Conservation (phyloP, 2,797 vertebrate species). For the Pempheris klunzingeri region DNA sequence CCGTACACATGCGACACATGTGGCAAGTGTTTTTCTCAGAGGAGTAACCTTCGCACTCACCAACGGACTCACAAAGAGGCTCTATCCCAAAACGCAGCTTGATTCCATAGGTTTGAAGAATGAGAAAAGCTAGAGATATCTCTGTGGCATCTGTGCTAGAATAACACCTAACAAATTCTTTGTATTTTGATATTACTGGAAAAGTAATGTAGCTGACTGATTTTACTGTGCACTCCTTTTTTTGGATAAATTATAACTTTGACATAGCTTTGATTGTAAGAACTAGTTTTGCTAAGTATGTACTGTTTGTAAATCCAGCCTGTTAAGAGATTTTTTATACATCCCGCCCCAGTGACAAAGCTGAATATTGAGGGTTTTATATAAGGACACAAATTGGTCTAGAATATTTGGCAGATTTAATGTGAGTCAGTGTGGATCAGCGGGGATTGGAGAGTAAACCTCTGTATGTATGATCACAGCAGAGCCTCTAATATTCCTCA, state of each 20-base stretch:
- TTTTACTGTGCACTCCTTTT: conserved; percentile 43
- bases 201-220: conserved; percentile 48
- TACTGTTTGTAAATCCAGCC: conserved; percentile 5
- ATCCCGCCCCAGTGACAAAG: background rate
- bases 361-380: conserved; percentile 1
- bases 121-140: background rate
- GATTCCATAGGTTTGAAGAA: conserved; percentile 3
- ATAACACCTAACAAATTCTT: conserved; percentile 32
- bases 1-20: conserved; percentile 82
- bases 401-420: background rate
- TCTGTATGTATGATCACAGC: background rate
- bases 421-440: background rate
- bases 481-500: background rate
- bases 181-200: conserved; percentile 47
- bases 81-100: conserved; percentile 52
- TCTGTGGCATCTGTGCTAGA: conserved; percentile 25
- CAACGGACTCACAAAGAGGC: conserved; percentile 83
- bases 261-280: conserved; percentile 24
- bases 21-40: conserved; percentile 85
- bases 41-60: conserved; percentile 88
- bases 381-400: background rate
- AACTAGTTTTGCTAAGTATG: conserved; percentile 17
- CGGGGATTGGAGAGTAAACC: background rate
- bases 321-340: conserved; percentile 4
- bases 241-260: conserved; percentile 15